Evolutionary conservation across 2,797 vertebrate genomes (phyloP), one percentile per base, ranked within the genome.

Genomic region (Apogon talboti): DNA sequence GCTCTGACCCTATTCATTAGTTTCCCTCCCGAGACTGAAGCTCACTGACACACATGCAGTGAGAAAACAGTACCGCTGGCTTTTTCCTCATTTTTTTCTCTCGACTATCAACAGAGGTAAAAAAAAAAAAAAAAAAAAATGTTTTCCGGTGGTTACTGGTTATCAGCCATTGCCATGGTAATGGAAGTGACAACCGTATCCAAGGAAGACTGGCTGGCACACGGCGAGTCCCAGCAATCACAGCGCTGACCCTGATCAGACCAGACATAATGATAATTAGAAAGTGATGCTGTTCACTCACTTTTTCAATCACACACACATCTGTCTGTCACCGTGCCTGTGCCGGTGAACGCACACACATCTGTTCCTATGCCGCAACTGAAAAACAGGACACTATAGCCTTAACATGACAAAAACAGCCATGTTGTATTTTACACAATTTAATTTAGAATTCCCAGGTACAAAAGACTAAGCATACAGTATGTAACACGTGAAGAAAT

Each of bases 61-160:
- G 10, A 55, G 40, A 78, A 16, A 30, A 59, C 47, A 37, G 24
- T 44, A 15, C 43, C 6, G 2, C 60, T 7, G 24, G 54, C 95
- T 94, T 37, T 93, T 92, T 30, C 91, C 92, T 62, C 94, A 89
- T 79, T 90, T 94, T 89, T 95, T 94, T 52, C 74, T 93, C 93
- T 42, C 37, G 15, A 58, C 8, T 53, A 81, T 69, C 58, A 52
- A 85, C 59, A 50, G 18, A 66, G 52, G 18, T 63, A 30, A 3
- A 37, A 16, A 44, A 48, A 37, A 40, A 30, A 3, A 37, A 16
- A 44, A 48, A 37, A 40, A 47, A 54, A 65, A 85, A 74, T 56
- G 11, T 47, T 72, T 84, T 82, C 72, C 43, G 15, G 57, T 80
- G 45, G 74, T 85, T 81, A 68, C 75, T 74, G 70, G 78, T 76